phyloP scores from a whole-genome alignment of 2,113 vertebrate species.

The Benitochromis conjunctus region DNA sequence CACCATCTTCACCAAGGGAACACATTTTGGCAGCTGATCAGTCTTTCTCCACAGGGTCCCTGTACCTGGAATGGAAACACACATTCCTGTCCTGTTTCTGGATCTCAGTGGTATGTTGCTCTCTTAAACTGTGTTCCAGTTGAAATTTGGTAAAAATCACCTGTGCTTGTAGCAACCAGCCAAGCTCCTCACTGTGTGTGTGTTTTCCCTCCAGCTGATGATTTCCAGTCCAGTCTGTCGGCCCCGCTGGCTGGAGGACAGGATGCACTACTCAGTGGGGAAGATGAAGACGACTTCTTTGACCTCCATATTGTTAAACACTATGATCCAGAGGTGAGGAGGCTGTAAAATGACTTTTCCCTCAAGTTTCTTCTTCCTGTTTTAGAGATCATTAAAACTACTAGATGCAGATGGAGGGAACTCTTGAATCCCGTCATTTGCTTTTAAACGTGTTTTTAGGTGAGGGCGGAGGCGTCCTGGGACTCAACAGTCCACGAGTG shows the following conservation, averaged over 20 bases:
- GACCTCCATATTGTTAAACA: conserved; percentile 73
- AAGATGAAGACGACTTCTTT: conserved; percentile 91
- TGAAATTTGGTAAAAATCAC: neutral
- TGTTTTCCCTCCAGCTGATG: conserved; percentile 70
- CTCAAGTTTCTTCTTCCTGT: neutral
- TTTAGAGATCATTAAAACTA: neutral
- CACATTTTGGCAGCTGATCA: neutral
- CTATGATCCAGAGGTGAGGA: conserved; percentile 74
- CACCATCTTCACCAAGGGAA: neutral
- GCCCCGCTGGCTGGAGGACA: conserved; percentile 78
- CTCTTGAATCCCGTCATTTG: rapidly evolving
- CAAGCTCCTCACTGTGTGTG: neutral
- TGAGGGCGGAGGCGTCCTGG: conserved; percentile 91
- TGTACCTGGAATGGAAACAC: conserved; percentile 91
- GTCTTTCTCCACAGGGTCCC: conserved; percentile 81
- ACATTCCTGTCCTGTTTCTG: conserved; percentile 94
- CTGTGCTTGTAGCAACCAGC: neutral
- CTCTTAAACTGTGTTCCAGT: neutral
- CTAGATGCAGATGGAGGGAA: neutral
- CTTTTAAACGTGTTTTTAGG: conserved; percentile 65
- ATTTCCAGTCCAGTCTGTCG: conserved; percentile 56
- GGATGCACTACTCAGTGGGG: conserved; percentile 82
- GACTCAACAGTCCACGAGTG: conserved; percentile 89
- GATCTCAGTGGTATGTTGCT: conserved; percentile 85
- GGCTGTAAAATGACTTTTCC: neutral